phyloP scores from a whole-genome alignment of 2,888 invertebrate species.

The Oligia fasciuncula region DNA sequence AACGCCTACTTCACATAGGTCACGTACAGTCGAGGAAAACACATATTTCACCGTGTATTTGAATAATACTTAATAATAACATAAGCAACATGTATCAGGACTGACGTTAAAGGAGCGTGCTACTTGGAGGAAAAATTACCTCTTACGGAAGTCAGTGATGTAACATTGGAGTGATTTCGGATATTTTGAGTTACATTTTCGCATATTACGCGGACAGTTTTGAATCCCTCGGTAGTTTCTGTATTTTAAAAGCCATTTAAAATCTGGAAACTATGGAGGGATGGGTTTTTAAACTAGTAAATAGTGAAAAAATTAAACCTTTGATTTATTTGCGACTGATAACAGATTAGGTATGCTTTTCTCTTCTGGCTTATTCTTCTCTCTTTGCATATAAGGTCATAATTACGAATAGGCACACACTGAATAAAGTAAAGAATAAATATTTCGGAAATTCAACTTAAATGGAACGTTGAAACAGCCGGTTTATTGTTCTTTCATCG shows the following conservation, averaged over 20 bases:
- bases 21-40: conserved; percentile 63
- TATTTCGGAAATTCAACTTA: background rate
- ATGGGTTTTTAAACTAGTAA: background rate
- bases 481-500: conserved; percentile 4
- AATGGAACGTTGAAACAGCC: background rate
- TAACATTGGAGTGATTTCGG: conserved; percentile 17
- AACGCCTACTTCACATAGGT: conserved; percentile 51
- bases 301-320: background rate
- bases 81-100: conserved; percentile 64
- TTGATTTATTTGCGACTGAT: background rate
- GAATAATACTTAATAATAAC: conserved; percentile 71
- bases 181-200: background rate
- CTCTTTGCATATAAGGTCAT: background rate
- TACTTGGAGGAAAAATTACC: conserved; percentile 58
- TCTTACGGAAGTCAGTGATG: conserved; percentile 54
- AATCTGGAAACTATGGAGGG: background rate
- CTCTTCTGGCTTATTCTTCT: background rate
- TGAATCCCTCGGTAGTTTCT: background rate
- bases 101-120: conserved; percentile 60
- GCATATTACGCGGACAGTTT: background rate
- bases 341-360: too few species aligned
- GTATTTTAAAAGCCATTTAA: background rate
- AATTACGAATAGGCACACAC: background rate
- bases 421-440: background rate
- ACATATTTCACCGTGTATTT: conserved; percentile 68